Percentiles rank a stretch among this genome's conserved stretches.
Evolutionary conservation across 2,888 invertebrate genomes (phyloP).

Genomic region (Onthophagus sagittarius): DNA sequence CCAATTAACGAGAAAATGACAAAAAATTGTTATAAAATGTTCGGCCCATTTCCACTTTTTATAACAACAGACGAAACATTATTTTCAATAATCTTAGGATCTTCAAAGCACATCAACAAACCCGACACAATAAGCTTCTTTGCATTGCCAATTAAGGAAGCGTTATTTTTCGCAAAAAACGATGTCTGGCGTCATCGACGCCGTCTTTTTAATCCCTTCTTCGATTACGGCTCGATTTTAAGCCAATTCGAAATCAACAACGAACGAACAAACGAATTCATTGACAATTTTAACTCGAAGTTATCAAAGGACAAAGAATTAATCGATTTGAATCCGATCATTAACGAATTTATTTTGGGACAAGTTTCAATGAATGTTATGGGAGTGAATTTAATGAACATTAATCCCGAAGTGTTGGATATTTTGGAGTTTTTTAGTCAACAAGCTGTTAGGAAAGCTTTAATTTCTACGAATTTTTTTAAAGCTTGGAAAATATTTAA

Average conservation of each 20-base stretch:
- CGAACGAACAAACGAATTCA: background rate
- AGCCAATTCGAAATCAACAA: background rate
- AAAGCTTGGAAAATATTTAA: background rate
- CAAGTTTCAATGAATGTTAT: background rate
- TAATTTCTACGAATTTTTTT: background rate
- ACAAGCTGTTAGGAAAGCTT: background rate
- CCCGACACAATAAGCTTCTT: background rate
- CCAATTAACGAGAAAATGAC: background rate
- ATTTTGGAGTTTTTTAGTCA: background rate
- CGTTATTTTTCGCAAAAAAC: background rate
- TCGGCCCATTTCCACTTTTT: background rate
- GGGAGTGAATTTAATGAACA: background rate
- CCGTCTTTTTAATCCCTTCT: background rate
- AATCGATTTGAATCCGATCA: background rate
- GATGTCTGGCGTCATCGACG: background rate
- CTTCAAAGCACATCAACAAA: background rate
- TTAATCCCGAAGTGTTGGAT: background rate
- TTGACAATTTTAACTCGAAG: background rate
- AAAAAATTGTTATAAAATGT: background rate
- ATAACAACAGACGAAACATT: background rate
- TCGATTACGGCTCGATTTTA: background rate
- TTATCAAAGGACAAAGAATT: background rate
- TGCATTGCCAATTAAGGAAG: background rate
- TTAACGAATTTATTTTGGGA: background rate
- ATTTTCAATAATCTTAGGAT: background rate